Base-by-base conservation (phyloP, 2,113 vertebrate species). In the Laticauda colubrina region DNA sequence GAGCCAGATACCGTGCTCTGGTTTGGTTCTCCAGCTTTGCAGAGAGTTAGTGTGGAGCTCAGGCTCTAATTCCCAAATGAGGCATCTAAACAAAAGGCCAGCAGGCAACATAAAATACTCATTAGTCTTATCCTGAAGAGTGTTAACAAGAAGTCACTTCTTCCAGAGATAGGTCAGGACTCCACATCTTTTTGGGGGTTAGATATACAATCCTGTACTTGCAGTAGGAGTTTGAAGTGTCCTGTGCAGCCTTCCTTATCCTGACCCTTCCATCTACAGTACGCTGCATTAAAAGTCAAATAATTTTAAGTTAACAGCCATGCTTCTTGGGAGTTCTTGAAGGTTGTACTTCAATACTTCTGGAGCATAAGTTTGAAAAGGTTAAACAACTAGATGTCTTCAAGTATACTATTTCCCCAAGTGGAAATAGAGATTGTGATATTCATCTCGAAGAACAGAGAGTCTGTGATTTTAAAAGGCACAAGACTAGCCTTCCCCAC, bases 91-190 rank as follows among this genome's bases (percentile, higher is more conserved):
- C 48, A 64, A 54, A 45, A 69, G 57, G 45, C 57, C 69, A 54
- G 15, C 15, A 48, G 61, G 14, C 56, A 6, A 45, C 26, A 89
- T 26, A 54, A 91, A 7, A 55, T 18, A 85, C 9, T 45, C 75
- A 57, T 91, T 39, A 2, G 43, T 59, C 75, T 55, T 54, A 92
- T 20, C 88, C 21, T 88, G 23, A 69, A 88, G n/a, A 29, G n/a
- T 24, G 64, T 81, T 59, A 88, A 92, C 18, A 51, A 92, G 34
- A 21, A 88, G n/a, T 51, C 86, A 39, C 51, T 69, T 88, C 21
- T 92, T 85, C 87, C 53, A 92, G 91, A 89, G 91, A 89, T 10
- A 57, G 56, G 64, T 18, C 39, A 92, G 26, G 91, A 53, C 51
- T 75, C 24, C 43, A 75, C 45, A 57, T 53, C 21, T 26, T 39